phyloP scores from a whole-genome alignment of 1,140 invertebrate species.

The Carcinoscorpius rotundicauda region DNA sequence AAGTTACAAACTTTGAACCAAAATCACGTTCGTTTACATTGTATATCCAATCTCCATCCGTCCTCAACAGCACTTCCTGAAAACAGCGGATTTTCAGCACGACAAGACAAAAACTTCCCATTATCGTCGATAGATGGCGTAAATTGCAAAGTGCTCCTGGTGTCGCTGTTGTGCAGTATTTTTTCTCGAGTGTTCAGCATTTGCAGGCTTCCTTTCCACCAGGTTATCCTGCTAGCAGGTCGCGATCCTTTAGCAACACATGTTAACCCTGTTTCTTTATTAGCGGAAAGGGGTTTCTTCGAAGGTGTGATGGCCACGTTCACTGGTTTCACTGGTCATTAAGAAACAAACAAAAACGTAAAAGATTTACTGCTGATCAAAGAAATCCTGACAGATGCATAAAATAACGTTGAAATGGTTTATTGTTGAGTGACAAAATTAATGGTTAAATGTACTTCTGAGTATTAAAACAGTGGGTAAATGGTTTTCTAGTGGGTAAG shows the following conservation, averaged over 20 bases:
- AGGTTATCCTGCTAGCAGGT: slow-evolving; percentile 70
- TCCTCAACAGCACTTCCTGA: slow-evolving; percentile 61
- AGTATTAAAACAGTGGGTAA: too few relatives aligned
- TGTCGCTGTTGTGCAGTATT: slow-evolving; percentile 18
- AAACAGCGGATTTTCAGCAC: slow-evolving; percentile 67
- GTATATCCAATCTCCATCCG: slow-evolving; percentile 70
- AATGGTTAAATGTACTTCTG: too few relatives aligned
- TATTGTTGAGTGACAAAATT: too few relatives aligned
- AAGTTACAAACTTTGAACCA: too few relatives aligned
- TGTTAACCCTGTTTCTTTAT: slow-evolving; percentile 62
- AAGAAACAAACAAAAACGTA: background rate
- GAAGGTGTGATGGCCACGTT: slow-evolving; percentile 62
- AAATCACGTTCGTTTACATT: slow-evolving; percentile 51
- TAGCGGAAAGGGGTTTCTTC: slow-evolving; percentile 65
- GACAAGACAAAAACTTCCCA: slow-evolving; percentile 66
- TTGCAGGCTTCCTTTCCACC: slow-evolving; percentile 54
- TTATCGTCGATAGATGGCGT: slow-evolving; percentile 59
- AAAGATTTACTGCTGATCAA: too few relatives aligned
- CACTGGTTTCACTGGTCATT: slow-evolving; percentile 57
- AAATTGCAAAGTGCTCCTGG: slow-evolving; percentile 21
- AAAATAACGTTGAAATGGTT: too few relatives aligned
- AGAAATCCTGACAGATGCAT: too few relatives aligned
- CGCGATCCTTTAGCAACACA: slow-evolving; percentile 72
- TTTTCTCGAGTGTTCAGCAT: slow-evolving; percentile 28
- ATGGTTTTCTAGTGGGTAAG: too few relatives aligned